phyloP scores from a whole-genome alignment of 2,797 vertebrate genomes.

The Nannoperca australis region DNA sequence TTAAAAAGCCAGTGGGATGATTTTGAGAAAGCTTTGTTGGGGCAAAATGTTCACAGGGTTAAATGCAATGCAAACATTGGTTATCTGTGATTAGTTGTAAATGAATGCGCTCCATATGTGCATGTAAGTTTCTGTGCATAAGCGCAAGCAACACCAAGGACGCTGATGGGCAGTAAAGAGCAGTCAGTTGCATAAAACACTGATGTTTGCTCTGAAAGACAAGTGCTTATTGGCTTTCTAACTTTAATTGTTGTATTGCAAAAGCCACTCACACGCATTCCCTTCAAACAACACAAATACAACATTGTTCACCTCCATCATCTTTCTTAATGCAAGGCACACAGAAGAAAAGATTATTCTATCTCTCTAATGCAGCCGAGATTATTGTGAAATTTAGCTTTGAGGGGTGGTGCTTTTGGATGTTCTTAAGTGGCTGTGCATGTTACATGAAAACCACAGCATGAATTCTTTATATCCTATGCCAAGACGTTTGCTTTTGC shows the following conservation, averaged over 20 bases:
- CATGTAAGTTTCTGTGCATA: not conserved
- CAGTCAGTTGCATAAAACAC: constrained; percentile 38
- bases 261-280: constrained; percentile 42
- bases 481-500: constrained; percentile 25
- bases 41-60: constrained; percentile 17
- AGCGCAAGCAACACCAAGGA: not conserved
- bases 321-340: constrained; percentile 42
- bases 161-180: constrained; percentile 25
- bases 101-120: constrained; percentile 5
- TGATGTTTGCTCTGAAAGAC: constrained; percentile 9
- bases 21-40: constrained; percentile 3
- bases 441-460: constrained; percentile 70
- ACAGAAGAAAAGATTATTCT: constrained; percentile 13
- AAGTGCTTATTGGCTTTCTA: constrained; percentile 46
- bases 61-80: constrained; percentile 20
- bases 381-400: constrained; percentile 53
- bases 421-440: constrained; percentile 55
- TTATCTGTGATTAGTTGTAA: constrained; percentile 8
- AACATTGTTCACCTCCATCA: constrained; percentile 16
- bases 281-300: constrained; percentile 51
- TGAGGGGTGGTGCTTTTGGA: constrained; percentile 25
- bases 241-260: constrained; percentile 59
- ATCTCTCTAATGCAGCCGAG: constrained; percentile 46
- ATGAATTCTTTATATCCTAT: constrained; percentile 65
- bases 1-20: constrained; percentile 15